Conservation (phyloP, 2,888 invertebrate genomes). For the Nomada ferruginata region DNA sequence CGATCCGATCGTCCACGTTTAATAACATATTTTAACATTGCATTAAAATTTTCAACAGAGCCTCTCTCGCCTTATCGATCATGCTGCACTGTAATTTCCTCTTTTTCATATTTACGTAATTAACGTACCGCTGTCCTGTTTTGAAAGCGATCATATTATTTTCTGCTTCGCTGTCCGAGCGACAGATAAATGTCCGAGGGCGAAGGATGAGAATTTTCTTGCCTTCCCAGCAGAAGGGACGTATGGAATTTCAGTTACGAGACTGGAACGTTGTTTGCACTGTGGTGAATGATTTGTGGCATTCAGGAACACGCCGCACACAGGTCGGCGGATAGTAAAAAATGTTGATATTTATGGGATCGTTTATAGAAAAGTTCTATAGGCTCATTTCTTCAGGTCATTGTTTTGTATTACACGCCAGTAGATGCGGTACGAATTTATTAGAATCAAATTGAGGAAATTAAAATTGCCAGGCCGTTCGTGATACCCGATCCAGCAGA, state of each 20-base stretch:
- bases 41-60: conserved; percentile 38
- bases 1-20: conserved; percentile 26
- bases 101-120: conserved; percentile 13
- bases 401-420: no score
- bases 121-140: conserved; percentile 14
- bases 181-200: neutral
- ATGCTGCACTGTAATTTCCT: conserved; percentile 41
- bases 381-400: no score
- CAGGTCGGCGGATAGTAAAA: neutral
- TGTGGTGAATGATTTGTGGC: conserved; percentile 1
- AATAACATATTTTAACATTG: conserved; percentile 50
- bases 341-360: neutral
- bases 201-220: neutral
- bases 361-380: no score
- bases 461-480: no score
- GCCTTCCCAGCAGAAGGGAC: neutral
- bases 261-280: neutral
- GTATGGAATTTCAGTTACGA: conserved; percentile 12
- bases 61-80: conserved; percentile 34
- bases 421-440: no score
- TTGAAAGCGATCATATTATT: conserved; percentile 23
- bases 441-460: no score
- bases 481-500: no score
- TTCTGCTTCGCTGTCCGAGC: neutral
- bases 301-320: neutral